Evolutionary conservation across 2,113 vertebrate genomes (phyloP).

Genomic region (Oncorhynchus clarkii): DNA sequence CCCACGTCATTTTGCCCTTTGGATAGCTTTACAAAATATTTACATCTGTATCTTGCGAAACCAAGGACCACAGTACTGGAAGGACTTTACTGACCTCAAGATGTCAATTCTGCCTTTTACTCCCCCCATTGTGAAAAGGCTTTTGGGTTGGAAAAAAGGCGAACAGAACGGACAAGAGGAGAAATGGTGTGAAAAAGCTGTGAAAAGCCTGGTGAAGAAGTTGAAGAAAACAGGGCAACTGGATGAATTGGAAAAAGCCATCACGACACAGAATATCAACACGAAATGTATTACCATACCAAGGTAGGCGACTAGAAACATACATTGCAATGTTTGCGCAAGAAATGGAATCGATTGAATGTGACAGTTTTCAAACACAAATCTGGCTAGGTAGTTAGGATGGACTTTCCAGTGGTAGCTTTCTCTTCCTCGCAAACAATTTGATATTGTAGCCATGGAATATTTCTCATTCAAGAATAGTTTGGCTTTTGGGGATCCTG

Average conservation of each 20-base stretch:
- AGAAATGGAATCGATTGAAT: not conserved
- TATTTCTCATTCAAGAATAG: too few species aligned
- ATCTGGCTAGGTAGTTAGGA: not conserved
- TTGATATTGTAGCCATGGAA: too few species aligned
- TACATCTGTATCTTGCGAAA: conserved; percentile 14
- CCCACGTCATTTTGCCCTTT: not conserved
- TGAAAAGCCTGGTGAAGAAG: conserved; percentile 98
- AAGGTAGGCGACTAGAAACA: conserved; percentile 70
- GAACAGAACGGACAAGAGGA: conserved; percentile 99
- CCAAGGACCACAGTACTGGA: conserved; percentile 49
- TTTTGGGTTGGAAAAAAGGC: conserved; percentile 98
- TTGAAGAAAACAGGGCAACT: conserved; percentile 98
- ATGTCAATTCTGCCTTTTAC: conserved; percentile 99
- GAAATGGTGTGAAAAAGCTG: conserved; percentile 98
- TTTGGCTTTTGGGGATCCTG: too few species aligned
- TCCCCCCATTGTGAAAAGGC: conserved; percentile 95
- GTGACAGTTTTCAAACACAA: not conserved
- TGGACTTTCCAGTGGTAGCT: too few species aligned
- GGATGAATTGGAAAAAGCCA: conserved; percentile 98
- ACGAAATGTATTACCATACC: conserved; percentile 99
- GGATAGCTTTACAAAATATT: conserved; percentile 8
- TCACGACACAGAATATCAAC: conserved; percentile 93
- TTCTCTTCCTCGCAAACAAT: too few species aligned
- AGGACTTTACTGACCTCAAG: conserved; percentile 56
- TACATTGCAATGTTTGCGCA: not conserved